These are phyloP conservation scores for Amphiura filiformis DNA, from an alignment of 35 echinoderm and acorn worm genomes.

Conservation along the genomic window DNA sequence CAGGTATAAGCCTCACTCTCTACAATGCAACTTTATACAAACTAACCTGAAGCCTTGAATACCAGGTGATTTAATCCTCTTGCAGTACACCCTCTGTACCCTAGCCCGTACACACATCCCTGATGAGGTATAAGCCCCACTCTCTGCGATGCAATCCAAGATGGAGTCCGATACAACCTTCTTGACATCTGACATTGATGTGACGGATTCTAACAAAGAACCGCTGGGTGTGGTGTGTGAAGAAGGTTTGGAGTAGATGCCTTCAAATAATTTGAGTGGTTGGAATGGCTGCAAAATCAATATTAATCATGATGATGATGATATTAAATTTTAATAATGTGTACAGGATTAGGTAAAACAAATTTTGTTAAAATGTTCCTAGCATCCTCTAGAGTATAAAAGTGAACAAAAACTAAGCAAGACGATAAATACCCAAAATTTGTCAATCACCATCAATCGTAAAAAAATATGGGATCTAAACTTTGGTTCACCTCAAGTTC, in stretches of 20 bases:
- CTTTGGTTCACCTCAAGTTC: too few relatives aligned
- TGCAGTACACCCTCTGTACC: constrained; percentile 32
- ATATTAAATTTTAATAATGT: too few relatives aligned
- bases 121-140: neutral
- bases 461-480: too few relatives aligned
- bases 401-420: neutral
- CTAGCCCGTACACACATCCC: constrained; percentile 20
- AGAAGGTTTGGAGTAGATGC: neutral
- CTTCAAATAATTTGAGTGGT: constrained; percentile 10
- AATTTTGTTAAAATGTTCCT: neutral
- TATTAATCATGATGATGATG: too few relatives aligned
- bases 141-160: constrained; percentile 31
- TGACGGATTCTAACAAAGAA: constrained; percentile 3
- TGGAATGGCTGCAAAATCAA: constrained; percentile 30
- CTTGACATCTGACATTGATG: neutral
- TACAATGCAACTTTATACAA: constrained; percentile 6
- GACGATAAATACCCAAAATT: neutral
- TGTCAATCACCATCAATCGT: too few relatives aligned
- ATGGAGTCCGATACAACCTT: constrained; percentile 26
- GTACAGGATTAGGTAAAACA: too few relatives aligned
- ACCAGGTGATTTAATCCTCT: neutral
- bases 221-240: neutral
- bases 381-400: neutral
- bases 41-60: neutral
- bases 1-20: too few relatives aligned